Conservation (phyloP, 2,797 vertebrate genomes). For the Lindbergichthys nudifrons region DNA sequence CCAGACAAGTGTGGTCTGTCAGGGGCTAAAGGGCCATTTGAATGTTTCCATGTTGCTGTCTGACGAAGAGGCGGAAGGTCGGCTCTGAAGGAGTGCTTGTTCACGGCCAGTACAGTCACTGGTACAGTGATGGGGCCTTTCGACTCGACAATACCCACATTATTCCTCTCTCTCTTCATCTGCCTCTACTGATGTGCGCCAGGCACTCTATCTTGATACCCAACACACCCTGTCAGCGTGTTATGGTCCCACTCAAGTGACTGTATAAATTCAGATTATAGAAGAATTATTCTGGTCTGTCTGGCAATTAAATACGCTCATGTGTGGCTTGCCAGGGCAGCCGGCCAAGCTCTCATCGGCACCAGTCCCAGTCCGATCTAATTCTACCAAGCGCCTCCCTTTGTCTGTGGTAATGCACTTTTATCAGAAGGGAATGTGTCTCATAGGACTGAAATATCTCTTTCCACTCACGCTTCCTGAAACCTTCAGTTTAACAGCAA, state of each 20-base stretch:
- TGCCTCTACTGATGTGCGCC: conserved; percentile 60
- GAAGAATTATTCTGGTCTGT: conserved; percentile 92
- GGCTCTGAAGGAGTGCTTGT: conserved; percentile 69
- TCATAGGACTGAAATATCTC: conserved; percentile 74
- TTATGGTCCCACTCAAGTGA: conserved; percentile 75
- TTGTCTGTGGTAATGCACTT: conserved; percentile 84
- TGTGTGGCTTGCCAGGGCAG: conserved; percentile 91
- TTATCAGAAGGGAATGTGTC: conserved; percentile 86
- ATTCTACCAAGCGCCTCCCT: conserved; percentile 87
- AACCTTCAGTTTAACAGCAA: conserved; percentile 46
- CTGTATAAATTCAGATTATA: conserved; percentile 84
- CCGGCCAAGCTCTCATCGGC: conserved; percentile 89
- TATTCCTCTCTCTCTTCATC: conserved; percentile 61
- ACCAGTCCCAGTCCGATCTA: conserved; percentile 88
- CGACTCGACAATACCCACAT: conserved; percentile 69
- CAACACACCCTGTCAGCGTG: conserved; percentile 74
- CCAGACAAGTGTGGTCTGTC: conserved; percentile 73
- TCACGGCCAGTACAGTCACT: conserved; percentile 61
- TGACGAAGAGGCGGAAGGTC: conserved; percentile 58
- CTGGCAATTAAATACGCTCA: conserved; percentile 91
- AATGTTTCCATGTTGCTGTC: conserved; percentile 58
- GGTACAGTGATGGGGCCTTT: conserved; percentile 65
- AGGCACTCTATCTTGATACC: conserved; percentile 69
- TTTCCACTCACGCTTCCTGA: conserved; percentile 63
- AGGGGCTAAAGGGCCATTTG: conserved; percentile 63